phyloP scores from a whole-genome alignment of 1,140 invertebrate species.

The Gerris buenoi region DNA sequence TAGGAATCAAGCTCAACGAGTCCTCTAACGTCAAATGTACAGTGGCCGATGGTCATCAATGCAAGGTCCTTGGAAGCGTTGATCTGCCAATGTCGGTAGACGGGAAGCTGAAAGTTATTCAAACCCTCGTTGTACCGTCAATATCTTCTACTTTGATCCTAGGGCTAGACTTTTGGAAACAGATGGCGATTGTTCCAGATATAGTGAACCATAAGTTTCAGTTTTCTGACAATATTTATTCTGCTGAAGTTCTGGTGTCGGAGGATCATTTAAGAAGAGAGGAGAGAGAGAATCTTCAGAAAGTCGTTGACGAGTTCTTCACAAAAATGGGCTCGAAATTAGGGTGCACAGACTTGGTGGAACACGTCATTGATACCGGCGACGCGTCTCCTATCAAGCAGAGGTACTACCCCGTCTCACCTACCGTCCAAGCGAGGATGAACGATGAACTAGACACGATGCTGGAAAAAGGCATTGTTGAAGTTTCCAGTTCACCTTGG shows the following conservation, averaged over 20 bases:
- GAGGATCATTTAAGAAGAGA: background rate
- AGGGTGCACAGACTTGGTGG: background rate
- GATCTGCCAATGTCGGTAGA: background rate
- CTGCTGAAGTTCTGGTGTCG: background rate
- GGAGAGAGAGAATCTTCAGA: background rate
- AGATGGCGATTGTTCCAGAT: background rate
- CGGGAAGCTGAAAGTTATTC: background rate
- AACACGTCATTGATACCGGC: background rate
- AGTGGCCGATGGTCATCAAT: background rate
- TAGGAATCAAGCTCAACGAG: background rate
- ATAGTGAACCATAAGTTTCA: background rate
- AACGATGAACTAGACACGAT: conserved; percentile 21
- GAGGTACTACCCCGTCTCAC: conserved; percentile 11
- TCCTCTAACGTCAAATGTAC: background rate
- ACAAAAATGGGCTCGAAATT: background rate
- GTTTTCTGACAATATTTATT: background rate
- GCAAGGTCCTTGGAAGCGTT: background rate
- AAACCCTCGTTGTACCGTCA: background rate
- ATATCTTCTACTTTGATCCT: background rate
- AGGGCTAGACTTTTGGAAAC: background rate
- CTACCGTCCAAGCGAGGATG: conserved; percentile 11
- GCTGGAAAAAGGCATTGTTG: conserved; percentile 27
- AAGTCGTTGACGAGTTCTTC: background rate
- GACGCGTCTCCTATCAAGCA: conserved; percentile 11
- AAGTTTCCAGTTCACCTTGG: conserved; percentile 31